Percentiles rank a stretch among this genome's conserved stretches.
Evolutionary conservation across 2,888 invertebrate species (phyloP).

Genomic region (Ceriagrion tenellum): DNA sequence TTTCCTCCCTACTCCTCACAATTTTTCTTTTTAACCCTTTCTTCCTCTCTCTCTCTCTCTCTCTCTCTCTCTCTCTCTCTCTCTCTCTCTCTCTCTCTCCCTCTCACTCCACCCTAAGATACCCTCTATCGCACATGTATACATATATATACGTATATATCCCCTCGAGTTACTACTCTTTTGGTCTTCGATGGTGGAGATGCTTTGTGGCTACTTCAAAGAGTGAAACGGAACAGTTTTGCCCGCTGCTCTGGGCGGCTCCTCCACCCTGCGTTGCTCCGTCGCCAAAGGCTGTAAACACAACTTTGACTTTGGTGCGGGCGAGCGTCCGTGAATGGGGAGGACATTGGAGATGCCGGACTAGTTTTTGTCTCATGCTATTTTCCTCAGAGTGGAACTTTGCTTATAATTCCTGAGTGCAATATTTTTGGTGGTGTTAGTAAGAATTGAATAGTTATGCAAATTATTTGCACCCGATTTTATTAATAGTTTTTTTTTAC

Average conservation of each 20-base stretch:
- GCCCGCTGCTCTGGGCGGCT: neutral
- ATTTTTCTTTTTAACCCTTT: neutral
- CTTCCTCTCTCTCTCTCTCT: neutral
- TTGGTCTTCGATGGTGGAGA: slow-evolving; percentile 34
- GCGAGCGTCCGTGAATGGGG: neutral
- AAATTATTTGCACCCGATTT: too few relatives aligned
- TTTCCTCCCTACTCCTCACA: neutral
- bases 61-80: neutral
- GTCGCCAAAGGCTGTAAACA: neutral
- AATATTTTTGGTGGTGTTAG: too few relatives aligned
- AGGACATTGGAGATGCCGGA: neutral
- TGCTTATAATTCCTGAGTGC: too few relatives aligned
- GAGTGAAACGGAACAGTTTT: neutral
- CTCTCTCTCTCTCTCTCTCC: neutral
- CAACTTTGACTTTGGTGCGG: neutral
- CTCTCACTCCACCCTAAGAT: neutral
- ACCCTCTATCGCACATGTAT: neutral
- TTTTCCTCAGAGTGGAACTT: neutral
- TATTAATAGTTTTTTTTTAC: too few relatives aligned
- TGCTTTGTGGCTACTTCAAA: slow-evolving; percentile 19
- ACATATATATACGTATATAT: too few relatives aligned
- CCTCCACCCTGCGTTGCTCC: neutral
- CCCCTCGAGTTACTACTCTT: slow-evolving; percentile 29
- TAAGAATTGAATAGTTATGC: too few relatives aligned
- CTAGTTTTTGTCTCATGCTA: neutral